A percentile compares a stretch with the other conserved stretches of the same genome.
These are phyloP conservation scores for Pristionchus japonicus DNA, from an alignment of 2,888 invertebrate genomes.

Conservation along the genomic window DNA sequence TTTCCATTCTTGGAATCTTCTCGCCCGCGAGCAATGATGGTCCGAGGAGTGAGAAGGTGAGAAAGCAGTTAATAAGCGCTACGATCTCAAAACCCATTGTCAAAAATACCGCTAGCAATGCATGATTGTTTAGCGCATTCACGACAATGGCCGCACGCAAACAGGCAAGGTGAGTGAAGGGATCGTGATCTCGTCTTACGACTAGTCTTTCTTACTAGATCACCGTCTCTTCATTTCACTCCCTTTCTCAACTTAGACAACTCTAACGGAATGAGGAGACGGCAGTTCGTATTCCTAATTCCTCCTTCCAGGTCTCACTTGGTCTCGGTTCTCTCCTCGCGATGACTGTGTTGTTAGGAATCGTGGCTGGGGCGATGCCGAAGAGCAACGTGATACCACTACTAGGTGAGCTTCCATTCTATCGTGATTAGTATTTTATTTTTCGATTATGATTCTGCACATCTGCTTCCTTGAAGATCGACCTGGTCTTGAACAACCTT, in stretches of 20 bases:
- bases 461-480: too few species aligned
- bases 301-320: slow-evolving; percentile 62
- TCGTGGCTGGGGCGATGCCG: slow-evolving; percentile 72
- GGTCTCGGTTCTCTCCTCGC: slow-evolving; percentile 68
- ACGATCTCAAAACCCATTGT: not conserved
- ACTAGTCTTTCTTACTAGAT: not conserved
- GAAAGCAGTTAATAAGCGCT: not conserved
- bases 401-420: slow-evolving; percentile 58
- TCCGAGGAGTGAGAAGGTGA: slow-evolving; percentile 68
- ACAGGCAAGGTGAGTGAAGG: not conserved
- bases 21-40: slow-evolving; percentile 68
- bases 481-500: not conserved
- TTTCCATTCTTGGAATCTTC: slow-evolving; percentile 71
- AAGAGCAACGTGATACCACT: slow-evolving; percentile 70
- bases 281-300: not conserved
- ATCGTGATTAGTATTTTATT: too few species aligned
- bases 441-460: not conserved
- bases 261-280: not conserved
- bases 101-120: not conserved
- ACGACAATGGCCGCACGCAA: not conserved
- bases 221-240: slow-evolving; percentile 1
- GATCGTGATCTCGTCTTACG: not conserved
- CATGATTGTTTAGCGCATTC: not conserved
- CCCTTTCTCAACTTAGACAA: not conserved
- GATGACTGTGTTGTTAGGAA: slow-evolving; percentile 69